A percentile compares a stretch with the other conserved stretches of the same genome.
Evolutionary conservation across 2,888 invertebrate species (phyloP).

Genomic region (Acleris emargana): DNA sequence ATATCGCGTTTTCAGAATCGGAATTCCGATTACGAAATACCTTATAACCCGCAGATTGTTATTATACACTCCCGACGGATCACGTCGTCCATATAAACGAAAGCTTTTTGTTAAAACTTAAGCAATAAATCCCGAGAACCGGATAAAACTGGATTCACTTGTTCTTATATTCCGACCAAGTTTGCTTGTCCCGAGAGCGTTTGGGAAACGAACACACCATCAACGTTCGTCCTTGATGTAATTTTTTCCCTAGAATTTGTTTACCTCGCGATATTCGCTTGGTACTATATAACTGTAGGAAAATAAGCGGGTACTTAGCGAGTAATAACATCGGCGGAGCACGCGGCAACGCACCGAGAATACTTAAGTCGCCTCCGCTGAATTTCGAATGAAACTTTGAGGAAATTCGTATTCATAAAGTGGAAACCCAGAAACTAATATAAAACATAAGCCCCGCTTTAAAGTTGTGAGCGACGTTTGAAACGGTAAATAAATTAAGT

Average conservation of each 20-base stretch:
- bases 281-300: constrained; percentile 41
- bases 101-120: constrained; percentile 33
- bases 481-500: constrained; percentile 50
- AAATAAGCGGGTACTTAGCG: constrained; percentile 44
- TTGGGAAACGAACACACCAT: constrained; percentile 24
- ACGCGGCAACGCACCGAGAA: constrained; percentile 39
- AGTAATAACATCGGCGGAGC: constrained; percentile 45
- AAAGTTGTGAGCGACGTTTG: constrained; percentile 46
- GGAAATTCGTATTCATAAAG: constrained; percentile 51
- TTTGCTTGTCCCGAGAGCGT: constrained; percentile 28
- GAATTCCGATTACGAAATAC: constrained; percentile 18
- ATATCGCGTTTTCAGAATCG: constrained; percentile 21
- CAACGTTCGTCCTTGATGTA: constrained; percentile 24
- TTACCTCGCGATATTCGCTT: constrained; percentile 8
- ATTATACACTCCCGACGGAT: constrained; percentile 21
- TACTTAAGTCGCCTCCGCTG: constrained; percentile 41
- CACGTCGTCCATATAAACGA: constrained; percentile 35
- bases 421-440: constrained; percentile 51
- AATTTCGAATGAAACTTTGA: constrained; percentile 47
- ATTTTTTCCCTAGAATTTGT: constrained; percentile 19
- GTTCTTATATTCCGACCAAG: constrained; percentile 33
- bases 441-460: constrained; percentile 53
- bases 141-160: constrained; percentile 35
- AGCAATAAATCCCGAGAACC: constrained; percentile 33
- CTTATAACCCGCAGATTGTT: constrained; percentile 7